Base-by-base conservation (phyloP, 2,797 vertebrate species). In the Muscicapa striata region DNA sequence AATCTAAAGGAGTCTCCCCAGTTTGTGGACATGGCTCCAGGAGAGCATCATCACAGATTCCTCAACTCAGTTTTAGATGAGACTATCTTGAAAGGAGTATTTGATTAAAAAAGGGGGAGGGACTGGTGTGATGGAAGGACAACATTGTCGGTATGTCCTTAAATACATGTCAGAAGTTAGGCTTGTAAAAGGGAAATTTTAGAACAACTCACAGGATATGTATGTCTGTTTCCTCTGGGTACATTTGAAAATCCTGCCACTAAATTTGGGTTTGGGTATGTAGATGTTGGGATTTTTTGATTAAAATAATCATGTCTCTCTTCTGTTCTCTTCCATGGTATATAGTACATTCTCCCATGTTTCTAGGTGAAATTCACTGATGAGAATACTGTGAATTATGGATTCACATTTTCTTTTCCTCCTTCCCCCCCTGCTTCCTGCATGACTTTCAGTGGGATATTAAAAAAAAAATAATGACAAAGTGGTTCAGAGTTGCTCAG, bases 11-110 rank as follows among this genome's bases (percentile, higher is more conserved):
- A 93, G 94, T 95, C 91, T 96, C 80, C 75, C 76, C 5, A 13
- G 0, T 93, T 85, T 94, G 59, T 87, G 72, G 94, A 93, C 93
- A 89, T 29, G 81, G 86, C 84, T 95, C 91, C 95, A 95, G 94
- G 95, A 97, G 95, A 95, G 95, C 96, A 96, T 96, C 92, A 5
- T 76, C 87, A 89, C 88, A 77, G 73, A 88, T 87, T 95, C 77
- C 57, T 94, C 63, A 84, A 59, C 76, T 93, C 80, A 10, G 5
- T 51, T 93, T 95, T 91, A 83, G 81, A 69, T 92, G 64, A 94
- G 45, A 73, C 45, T 49, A 3, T 84, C 78, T 58, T 79, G 49
- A 92, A 88, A 91, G 48, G 51, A 94, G 77, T 75, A 40, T 61
- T 52, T 52, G 36, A 76, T 85, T 24, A 29, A 43, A 79, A 59